Evolutionary conservation across 35 echinoderm and acorn worm species (phyloP), one percentile per base, ranked within the genome.

Genomic region (Ophiothrix spiculata): DNA sequence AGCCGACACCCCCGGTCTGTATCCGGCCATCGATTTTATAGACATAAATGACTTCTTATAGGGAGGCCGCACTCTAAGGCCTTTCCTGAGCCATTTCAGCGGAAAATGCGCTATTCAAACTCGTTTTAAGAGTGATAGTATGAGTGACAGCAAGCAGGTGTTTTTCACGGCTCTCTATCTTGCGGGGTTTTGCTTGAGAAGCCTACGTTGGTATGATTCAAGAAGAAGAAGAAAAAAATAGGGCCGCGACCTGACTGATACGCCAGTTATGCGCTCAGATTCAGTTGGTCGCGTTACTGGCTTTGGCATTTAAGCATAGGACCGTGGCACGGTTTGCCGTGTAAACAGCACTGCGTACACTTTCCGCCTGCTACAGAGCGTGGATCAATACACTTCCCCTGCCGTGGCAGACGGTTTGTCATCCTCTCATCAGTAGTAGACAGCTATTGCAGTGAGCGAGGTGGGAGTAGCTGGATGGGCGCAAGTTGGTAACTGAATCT

Each of bases 1-100:
- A 69, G 60, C 60, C 60, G 60, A 69, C 60, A 69, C 60, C 60
- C 45, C 60, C 60, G 60, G 60, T 69, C 60, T 69, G 60, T 69
- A 69, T 69, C 60, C 60, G 60, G 60, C 60, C 60, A 69, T 69
- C 60, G 60, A 69, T 69, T 69, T 69, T 69, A 69, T 69, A 69
- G 60, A 28, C 60, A 69, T 15, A 69, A 69, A 69, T 69, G 60
- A 69, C 60, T 69, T 69, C 60, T 69, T 69, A n/a, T 69, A 69
- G 60, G 60, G 60, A 69, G 60, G 60, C 60, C 60, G 60, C 60
- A 25, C 60, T 69, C 60, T 69, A 69, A 69, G 60, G 60, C 60
- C 60, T 69, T 69, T 69, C 60, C 60, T 69, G 60, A 69, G 60
- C 60, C 60, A 69, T 69, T 69, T 69, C 60, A 69, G 60, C 60